Percentiles rank a stretch among this genome's conserved stretches.
phyloP scores from a whole-genome alignment of 2,797 vertebrate genomes.

The Anguilla obscura region DNA sequence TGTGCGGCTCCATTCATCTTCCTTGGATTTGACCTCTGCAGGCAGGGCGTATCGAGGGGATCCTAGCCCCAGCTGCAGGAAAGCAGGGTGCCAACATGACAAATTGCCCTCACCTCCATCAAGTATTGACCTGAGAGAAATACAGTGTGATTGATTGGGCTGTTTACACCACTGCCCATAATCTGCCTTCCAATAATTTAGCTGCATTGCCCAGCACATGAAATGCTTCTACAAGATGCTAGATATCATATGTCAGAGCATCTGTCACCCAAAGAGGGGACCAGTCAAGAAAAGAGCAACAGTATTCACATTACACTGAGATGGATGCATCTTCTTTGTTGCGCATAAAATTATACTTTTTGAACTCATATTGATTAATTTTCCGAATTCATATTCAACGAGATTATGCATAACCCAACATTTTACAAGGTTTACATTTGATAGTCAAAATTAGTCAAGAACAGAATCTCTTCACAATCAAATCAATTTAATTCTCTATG shows the following conservation, averaged over 20 bases:
- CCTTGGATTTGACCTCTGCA: constrained; percentile 18
- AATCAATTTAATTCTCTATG: constrained; percentile 14
- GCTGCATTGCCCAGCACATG: constrained; percentile 57
- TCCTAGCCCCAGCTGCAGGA: constrained; percentile 48
- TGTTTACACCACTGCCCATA: constrained; percentile 62
- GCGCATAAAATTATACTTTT: not conserved
- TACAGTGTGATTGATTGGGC: constrained; percentile 70
- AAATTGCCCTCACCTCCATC: constrained; percentile 68
- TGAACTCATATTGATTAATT: not conserved
- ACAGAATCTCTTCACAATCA: not conserved
- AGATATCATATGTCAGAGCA: constrained; percentile 52
- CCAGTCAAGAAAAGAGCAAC: constrained; percentile 36
- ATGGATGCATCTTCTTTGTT: not conserved
- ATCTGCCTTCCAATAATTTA: constrained; percentile 65
- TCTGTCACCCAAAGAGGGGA: constrained; percentile 35
- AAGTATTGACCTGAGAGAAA: constrained; percentile 67
- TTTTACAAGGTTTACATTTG: not conserved
- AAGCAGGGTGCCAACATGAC: constrained; percentile 66
- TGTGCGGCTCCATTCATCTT: not conserved
- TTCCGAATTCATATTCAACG: not conserved
- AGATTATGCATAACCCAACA: not conserved
- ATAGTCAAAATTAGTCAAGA: not conserved
- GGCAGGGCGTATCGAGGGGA: constrained; percentile 12
- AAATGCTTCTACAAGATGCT: constrained; percentile 51
- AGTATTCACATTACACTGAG: constrained; percentile 34